A percentile compares a stretch with the other conserved stretches of the same genome.
These are phyloP conservation scores for Caenorhabditis inopinata DNA, from an alignment of 1,140 invertebrate genomes.

Conservation along the genomic window DNA sequence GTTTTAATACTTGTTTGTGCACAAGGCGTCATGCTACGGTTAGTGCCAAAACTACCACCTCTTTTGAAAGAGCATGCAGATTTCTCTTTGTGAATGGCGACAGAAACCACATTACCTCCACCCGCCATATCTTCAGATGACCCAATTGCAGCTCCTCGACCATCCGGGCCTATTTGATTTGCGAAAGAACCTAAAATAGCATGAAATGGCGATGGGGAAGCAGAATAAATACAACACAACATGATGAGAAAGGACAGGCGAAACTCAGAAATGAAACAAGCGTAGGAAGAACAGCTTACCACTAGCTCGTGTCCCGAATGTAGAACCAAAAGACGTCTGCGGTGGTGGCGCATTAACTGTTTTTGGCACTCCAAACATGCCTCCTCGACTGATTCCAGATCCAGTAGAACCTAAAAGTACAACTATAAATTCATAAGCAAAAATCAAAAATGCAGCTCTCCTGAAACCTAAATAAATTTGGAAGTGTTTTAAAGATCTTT, in stretches of 20 bases:
- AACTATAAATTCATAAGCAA: too few species aligned
- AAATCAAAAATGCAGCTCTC: too few species aligned
- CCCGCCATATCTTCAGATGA: background rate
- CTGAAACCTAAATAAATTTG: too few species aligned
- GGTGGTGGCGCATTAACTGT: background rate
- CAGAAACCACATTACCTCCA: slow-evolving; percentile 8
- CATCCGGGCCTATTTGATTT: background rate
- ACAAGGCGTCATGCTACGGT: background rate
- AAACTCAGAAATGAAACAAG: too few species aligned
- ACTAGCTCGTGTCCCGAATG: background rate
- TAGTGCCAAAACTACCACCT: slow-evolving; percentile 7
- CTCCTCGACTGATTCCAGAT: background rate
- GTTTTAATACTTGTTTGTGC: background rate
- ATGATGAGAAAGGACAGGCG: background rate
- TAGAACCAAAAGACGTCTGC: background rate
- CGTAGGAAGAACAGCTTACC: background rate
- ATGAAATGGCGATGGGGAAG: background rate
- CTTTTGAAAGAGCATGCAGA: background rate
- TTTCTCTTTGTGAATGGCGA: background rate
- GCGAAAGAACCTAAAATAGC: slow-evolving; percentile 12
- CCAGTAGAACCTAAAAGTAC: background rate
- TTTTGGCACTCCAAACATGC: slow-evolving; percentile 13
- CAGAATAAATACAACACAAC: background rate
- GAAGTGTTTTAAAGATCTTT: too few species aligned
- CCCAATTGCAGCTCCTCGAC: background rate